Percentiles rank a stretch among this genome's conserved stretches.
Conservation (phyloP, 1,140 invertebrate genomes). For the Probaryconus sp. region DNA sequence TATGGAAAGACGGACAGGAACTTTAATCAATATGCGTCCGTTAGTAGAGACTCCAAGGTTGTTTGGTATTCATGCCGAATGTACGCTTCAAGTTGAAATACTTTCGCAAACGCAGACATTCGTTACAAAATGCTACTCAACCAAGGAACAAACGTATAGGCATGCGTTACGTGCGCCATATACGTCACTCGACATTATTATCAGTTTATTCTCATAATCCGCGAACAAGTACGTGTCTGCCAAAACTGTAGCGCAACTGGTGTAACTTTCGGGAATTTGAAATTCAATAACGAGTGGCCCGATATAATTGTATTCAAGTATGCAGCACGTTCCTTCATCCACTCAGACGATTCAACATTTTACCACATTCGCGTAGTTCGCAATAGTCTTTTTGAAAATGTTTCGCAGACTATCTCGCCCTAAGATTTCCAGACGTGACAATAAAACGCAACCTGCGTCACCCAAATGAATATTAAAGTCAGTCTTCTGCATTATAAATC, state of each 20-base stretch:
- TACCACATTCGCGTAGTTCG: too few relatives aligned
- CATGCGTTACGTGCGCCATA: slow-evolving; percentile 2
- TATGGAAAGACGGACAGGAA: slow-evolving; percentile 29
- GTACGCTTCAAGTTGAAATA: slow-evolving; percentile 23
- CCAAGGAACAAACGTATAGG: slow-evolving; percentile 18
- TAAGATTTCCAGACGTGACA: too few relatives aligned
- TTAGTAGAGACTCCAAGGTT: background rate
- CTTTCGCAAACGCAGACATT: slow-evolving; percentile 35
- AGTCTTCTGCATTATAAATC: too few relatives aligned
- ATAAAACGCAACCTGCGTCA: too few relatives aligned
- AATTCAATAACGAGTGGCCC: slow-evolving; percentile 44
- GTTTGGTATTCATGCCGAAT: slow-evolving; percentile 39
- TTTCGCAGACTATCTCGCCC: too few relatives aligned
- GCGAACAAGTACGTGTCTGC: slow-evolving; percentile 50
- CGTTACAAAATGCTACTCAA: slow-evolving; percentile 36
- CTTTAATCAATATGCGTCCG: slow-evolving; percentile 34
- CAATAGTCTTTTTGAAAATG: too few relatives aligned
- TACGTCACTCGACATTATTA: slow-evolving; percentile 49
- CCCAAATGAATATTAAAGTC: too few relatives aligned
- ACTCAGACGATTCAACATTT: too few relatives aligned
- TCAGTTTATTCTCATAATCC: slow-evolving; percentile 56
- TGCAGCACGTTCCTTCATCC: slow-evolving; percentile 1
- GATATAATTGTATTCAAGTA: slow-evolving; percentile 45
- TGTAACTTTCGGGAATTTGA: slow-evolving; percentile 50
- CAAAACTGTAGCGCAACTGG: slow-evolving; percentile 47